A percentile compares a stretch with the other conserved stretches of the same genome.
Evolutionary conservation across 2,888 invertebrate species (phyloP).

Genomic region (Drosophila rubida): DNA sequence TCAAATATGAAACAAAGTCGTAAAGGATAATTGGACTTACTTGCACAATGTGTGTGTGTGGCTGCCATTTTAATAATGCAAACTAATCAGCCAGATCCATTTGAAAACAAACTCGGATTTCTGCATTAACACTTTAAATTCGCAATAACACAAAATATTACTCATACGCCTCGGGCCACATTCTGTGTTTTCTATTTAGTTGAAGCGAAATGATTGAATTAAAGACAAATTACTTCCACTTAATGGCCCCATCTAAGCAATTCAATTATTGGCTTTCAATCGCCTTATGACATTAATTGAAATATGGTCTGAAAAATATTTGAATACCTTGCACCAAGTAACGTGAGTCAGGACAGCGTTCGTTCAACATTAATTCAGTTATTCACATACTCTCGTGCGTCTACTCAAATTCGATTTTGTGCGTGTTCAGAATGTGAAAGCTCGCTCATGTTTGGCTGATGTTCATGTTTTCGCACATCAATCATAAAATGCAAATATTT

Average conservation of each 20-base stretch:
- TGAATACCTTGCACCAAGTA: neutral
- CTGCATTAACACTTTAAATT: slow-evolving; percentile 10
- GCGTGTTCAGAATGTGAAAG: slow-evolving; percentile 58
- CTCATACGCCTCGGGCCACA: neutral
- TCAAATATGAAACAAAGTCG: slow-evolving; percentile 81
- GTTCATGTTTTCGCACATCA: slow-evolving; percentile 66
- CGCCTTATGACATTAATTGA: slow-evolving; percentile 1
- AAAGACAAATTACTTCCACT: neutral
- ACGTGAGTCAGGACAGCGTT: neutral
- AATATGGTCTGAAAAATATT: neutral
- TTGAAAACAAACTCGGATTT: slow-evolving; percentile 32
- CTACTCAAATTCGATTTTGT: slow-evolving; percentile 31
- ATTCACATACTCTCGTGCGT: slow-evolving; percentile 9
- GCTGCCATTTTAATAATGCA: slow-evolving; percentile 67
- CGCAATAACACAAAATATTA: neutral
- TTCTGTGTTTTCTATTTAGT: neutral
- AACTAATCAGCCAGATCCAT: slow-evolving; percentile 65
- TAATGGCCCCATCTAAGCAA: neutral
- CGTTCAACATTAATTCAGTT: slow-evolving; percentile 22
- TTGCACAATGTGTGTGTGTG: slow-evolving; percentile 53
- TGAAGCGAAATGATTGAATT: neutral
- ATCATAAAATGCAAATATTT: slow-evolving; percentile 82
- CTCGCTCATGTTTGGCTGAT: slow-evolving; percentile 36
- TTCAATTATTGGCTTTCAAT: neutral
- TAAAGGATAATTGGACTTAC: slow-evolving; percentile 78